Evolutionary conservation across 2,888 invertebrate species (phyloP), one percentile per base, ranked within the genome.

Genomic region (Colostygia pectinataria): DNA sequence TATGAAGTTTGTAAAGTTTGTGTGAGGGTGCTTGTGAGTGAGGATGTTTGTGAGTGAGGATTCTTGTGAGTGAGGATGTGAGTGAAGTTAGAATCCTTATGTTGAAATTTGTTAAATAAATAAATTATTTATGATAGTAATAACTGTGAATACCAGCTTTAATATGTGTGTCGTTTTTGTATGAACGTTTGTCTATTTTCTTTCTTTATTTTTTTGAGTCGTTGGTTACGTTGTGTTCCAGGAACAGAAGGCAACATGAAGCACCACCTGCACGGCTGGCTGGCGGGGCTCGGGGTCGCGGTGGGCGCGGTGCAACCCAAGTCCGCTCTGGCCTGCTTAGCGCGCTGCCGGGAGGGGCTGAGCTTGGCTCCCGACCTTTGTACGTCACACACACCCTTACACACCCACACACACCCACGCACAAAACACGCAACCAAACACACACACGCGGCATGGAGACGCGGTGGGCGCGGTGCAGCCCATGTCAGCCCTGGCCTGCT

Each of bases 241-340:
- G 97, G 98, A 28, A 96, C 97, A 0, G 97, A 97, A 66, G 94
- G 94, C 78, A 95, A 95, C 74, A 95, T 98, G 92, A 96, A 95
- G 72, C 98, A 99, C 82, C 94, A 96, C 81, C 93, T 97, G 86
- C 94, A 87, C 58, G 98, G 98, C n/a, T 96, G 96, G 83, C 90
- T 98, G 76, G 96, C 97, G 8, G 97, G 97, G 0, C 91, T 98
- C 55, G 95, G 95, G 23, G 92, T 97, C 38, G 84, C 96, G 55
- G 92, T 93, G 44, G 95, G 94, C n/a, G 93, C 92, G 38, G 94
- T 93, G 53, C 96, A 97, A 79, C 93, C 94, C 42, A 91, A 94
- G 0, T 91, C 93, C 43, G 95, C 96, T 0, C 89, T 97, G 34
- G 90, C 92, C 52, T 97, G 97, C 70, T 85, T 96, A 46, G 95